Evolutionary conservation across 2,888 invertebrate genomes (phyloP), one percentile per base, ranked within the genome.

Genomic region (Pachliopta kotzebuea): DNA sequence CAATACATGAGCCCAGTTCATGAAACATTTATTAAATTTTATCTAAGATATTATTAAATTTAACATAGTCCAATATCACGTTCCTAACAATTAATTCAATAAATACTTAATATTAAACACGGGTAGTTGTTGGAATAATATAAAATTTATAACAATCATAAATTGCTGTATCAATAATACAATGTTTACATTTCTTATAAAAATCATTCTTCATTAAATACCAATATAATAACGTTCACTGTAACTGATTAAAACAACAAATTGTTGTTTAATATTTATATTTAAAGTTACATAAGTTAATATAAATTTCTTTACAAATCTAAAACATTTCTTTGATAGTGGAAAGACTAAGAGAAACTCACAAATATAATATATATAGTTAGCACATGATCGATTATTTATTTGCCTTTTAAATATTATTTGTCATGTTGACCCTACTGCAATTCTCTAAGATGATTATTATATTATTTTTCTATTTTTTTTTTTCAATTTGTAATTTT

Each of bases 21-120:
- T 29, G 37, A 26, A 26, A 18, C n/a, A 56, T 62, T 52, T 37
- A 29, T 55, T 29, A 54, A 18, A 6, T 52, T 52, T 52, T 52
- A 52, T 23, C 2, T 23, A n/a, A 4, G 18, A 4, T 21, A 52
- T 23, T 18, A 52, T n/a, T 52, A 52, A 11, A 21, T 4, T n/a
- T 6, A n/a, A 7, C 45, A 18, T n/a, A n/a, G 7, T n/a, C n/a
- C 7, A 7, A n/a, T 45, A 45, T n/a, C 45, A 45, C 45, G n/a
- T 45, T 18, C 45, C 45, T 0, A 45, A n/a, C n/a, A 45, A 45
- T 8, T 7, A 4, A 18, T 45, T 45, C 8, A 45, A 45, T 45
- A 18, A 18, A 45, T n/a, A 11, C 4, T 18, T 18, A 7, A 45
- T 6, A 45, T 6, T 45, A 7, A 45, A 45, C 45, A 45, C n/a